Base-by-base conservation (phyloP, 2,113 vertebrate species). In the Vombatus ursinus region DNA sequence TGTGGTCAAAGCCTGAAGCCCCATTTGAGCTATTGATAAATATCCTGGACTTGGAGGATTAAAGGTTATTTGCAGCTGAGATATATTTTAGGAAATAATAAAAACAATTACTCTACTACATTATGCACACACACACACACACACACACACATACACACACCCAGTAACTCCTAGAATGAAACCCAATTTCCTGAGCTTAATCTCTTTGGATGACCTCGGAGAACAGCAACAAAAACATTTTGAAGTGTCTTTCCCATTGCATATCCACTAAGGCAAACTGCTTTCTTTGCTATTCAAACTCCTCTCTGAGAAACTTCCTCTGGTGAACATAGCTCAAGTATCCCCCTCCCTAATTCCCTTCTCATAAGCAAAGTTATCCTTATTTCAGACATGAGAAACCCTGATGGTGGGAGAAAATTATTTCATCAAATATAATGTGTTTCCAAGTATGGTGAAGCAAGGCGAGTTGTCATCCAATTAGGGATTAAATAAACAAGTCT, bases 21-120 rank as follows among this genome's bases (percentile, higher is more conserved):
- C 95, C 95, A 68, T 96, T 96, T 96, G 97, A 97, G 94, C 95
- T 91, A 77, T 91, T 97, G 95, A 97, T 97, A 97, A 97, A 97
- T 97, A 97, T 95, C 93, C 95, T 95, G 91, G 93, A 94, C 96
- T 94, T 96, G 90, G 92, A 98, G 95, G 93, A 97, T 97, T 98
- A 97, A 97, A 96, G 93, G 95, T 93, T 97, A 96, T 96, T 97
- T 53, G 95, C 92, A 97, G 89, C 94, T 93, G 54, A 94, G 96
- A 92, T 96, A 93, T 95, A 96, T 94, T 96, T 97, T 97, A 95
- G 96, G 61, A 96, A 96, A 97, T 93, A 96, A 96, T 95, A 95
- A 96, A 97, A 96, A 93, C 96, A 96, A 97, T 97, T 96, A 96
- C 91, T 77, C 91, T 95, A 77, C 53, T 77, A 91, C 48, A 53